Evolutionary conservation across 1,140 invertebrate genomes (phyloP).

Genomic region (Pteromalus puparum): DNA sequence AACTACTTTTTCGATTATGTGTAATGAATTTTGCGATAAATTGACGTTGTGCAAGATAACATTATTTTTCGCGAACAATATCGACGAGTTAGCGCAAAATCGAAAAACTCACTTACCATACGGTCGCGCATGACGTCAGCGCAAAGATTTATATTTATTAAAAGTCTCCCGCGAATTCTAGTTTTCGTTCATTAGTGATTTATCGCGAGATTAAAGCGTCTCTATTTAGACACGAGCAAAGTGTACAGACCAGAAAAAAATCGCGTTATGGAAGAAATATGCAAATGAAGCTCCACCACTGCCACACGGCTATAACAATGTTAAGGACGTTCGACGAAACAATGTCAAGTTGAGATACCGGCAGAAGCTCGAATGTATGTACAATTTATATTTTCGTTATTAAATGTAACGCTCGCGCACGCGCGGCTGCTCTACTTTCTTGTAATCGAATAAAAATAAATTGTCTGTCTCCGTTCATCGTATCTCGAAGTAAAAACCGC

Average conservation of each 20-base stretch:
- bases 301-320: background rate
- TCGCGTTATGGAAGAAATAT: constrained; percentile 28
- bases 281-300: background rate
- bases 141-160: constrained; percentile 15
- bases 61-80: too few species aligned
- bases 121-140: background rate
- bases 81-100: background rate
- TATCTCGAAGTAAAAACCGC: too few species aligned
- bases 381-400: too few species aligned
- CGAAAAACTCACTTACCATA: background rate
- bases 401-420: too few species aligned
- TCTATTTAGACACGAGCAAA: background rate
- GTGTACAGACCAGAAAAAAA: background rate
- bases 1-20: too few species aligned
- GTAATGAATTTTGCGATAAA: too few species aligned
- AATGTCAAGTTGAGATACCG: constrained; percentile 33
- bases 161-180: constrained; percentile 1
- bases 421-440: too few species aligned
- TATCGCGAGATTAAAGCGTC: background rate
- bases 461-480: too few species aligned
- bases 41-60: too few species aligned
- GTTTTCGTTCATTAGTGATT: constrained; percentile 7
- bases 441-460: too few species aligned
- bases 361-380: too few species aligned
- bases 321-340: constrained; percentile 22